Conservation (phyloP, 1,140 invertebrate genomes). For the Paralvinella palmiformis region DNA sequence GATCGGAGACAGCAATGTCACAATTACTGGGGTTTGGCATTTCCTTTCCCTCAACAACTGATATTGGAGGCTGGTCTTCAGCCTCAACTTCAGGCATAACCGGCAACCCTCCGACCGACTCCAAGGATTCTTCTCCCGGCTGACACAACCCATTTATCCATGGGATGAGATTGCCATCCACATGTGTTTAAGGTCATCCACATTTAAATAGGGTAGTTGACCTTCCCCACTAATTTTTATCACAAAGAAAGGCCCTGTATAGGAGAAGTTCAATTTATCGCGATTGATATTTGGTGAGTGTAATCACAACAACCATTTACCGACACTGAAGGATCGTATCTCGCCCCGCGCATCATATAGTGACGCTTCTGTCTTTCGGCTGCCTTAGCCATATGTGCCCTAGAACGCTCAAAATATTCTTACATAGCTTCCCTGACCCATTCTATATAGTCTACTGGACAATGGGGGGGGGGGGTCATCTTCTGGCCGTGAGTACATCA, state of each 20-base stretch:
- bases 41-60: too few relatives aligned
- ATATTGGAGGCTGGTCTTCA: too few relatives aligned
- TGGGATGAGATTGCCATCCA: too few relatives aligned
- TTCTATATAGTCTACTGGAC: conserved; percentile 5
- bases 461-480: not conserved
- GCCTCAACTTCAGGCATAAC: too few relatives aligned
- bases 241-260: not conserved
- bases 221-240: not conserved
- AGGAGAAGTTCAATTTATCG: not conserved
- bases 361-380: not conserved
- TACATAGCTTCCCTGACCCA: not conserved
- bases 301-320: not conserved
- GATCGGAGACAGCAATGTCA: too few relatives aligned
- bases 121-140: too few relatives aligned
- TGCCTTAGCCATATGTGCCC: not conserved
- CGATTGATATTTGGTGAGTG: not conserved
- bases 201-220: too few relatives aligned
- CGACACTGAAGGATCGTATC: not conserved
- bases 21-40: too few relatives aligned
- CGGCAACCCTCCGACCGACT: too few relatives aligned
- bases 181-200: too few relatives aligned
- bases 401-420: not conserved
- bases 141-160: too few relatives aligned
- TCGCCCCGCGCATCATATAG: not conserved
- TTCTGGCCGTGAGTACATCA: conserved; percentile 14